phyloP scores from a whole-genome alignment of 2,888 invertebrate genomes.

The Agonopterix alstromeriana region DNA sequence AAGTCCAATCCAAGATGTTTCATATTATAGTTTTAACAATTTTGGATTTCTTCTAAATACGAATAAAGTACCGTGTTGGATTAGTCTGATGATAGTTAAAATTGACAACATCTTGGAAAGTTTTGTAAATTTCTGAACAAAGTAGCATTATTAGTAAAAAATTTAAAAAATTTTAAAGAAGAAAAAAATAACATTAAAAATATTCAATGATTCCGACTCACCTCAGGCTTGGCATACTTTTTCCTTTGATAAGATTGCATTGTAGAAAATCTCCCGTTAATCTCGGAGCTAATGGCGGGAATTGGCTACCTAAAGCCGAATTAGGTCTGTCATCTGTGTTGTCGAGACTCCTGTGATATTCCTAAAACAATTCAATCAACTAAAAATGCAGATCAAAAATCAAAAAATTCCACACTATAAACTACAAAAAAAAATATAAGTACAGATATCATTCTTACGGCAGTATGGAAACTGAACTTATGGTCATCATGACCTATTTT shows the following conservation, averaged over 20 bases:
- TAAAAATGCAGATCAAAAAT: not conserved
- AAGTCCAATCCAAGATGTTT: no score
- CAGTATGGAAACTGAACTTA: slow-evolving; percentile 71
- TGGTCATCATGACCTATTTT: slow-evolving; percentile 90
- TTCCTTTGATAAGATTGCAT: slow-evolving; percentile 90
- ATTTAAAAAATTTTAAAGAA: slow-evolving; percentile 3
- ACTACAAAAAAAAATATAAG: slow-evolving; percentile 32
- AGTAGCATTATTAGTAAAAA: not conserved
- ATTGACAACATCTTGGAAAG: no score
- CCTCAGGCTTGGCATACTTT: slow-evolving; percentile 98
- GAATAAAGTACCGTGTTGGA: not conserved
- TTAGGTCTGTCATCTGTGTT: slow-evolving; percentile 86
- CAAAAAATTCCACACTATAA: slow-evolving; percentile 3
- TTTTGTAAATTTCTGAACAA: not conserved
- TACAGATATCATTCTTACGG: slow-evolving; percentile 80
- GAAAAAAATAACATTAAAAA: slow-evolving; percentile 8
- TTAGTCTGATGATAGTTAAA: not conserved
- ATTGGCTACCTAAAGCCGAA: slow-evolving; percentile 82
- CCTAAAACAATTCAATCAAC: slow-evolving; percentile 44
- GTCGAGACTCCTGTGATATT: slow-evolving; percentile 88
- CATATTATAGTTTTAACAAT: no score
- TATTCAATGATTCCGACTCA: slow-evolving; percentile 53
- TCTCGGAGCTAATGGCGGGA: slow-evolving; percentile 75
- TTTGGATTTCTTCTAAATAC: no score
- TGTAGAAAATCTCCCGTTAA: slow-evolving; percentile 68